Evolutionary conservation across 1,140 invertebrate genomes (phyloP).

Genomic region (Bombus consobrinus): DNA sequence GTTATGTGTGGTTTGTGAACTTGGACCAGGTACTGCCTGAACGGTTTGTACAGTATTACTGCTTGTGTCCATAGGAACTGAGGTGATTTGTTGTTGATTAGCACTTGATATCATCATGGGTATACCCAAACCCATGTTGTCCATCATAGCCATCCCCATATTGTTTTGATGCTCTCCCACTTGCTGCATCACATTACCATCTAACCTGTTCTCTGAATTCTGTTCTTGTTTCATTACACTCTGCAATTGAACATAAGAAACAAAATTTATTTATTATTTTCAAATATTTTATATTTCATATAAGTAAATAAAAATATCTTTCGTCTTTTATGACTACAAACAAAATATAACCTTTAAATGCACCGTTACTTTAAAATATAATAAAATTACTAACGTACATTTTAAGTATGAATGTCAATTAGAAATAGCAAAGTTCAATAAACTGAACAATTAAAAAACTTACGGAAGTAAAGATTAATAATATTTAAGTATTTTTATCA

Average conservation of each 20-base stretch:
- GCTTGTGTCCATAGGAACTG: slow-evolving; percentile 80
- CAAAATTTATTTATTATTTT: slow-evolving; percentile 1
- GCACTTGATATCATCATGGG: slow-evolving; percentile 77
- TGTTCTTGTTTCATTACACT: slow-evolving; percentile 79
- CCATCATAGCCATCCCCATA: slow-evolving; percentile 79
- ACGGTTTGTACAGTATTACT: slow-evolving; percentile 75
- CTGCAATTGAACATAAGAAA: slow-evolving; percentile 63
- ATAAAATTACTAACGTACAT: neutral
- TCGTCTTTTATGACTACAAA: neutral
- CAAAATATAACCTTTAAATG: slow-evolving; percentile 5
- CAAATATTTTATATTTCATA: neutral
- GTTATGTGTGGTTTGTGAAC: slow-evolving; percentile 75
- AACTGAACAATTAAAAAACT: slow-evolving; percentile 34
- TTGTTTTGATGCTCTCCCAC: slow-evolving; percentile 76
- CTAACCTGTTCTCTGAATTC: slow-evolving; percentile 79
- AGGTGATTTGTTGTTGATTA: slow-evolving; percentile 78
- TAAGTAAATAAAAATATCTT: neutral
- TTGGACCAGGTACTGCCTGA: slow-evolving; percentile 77
- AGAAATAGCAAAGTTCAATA: neutral
- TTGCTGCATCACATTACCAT: slow-evolving; percentile 78
- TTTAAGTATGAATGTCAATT: neutral
- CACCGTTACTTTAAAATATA: neutral
- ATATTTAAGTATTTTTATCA: slow-evolving; percentile 25
- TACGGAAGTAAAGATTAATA: slow-evolving; percentile 37
- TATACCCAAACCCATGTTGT: slow-evolving; percentile 77